Base-by-base conservation (phyloP, 1,140 invertebrate species). In the Pseudomyrmex pallidus region DNA sequence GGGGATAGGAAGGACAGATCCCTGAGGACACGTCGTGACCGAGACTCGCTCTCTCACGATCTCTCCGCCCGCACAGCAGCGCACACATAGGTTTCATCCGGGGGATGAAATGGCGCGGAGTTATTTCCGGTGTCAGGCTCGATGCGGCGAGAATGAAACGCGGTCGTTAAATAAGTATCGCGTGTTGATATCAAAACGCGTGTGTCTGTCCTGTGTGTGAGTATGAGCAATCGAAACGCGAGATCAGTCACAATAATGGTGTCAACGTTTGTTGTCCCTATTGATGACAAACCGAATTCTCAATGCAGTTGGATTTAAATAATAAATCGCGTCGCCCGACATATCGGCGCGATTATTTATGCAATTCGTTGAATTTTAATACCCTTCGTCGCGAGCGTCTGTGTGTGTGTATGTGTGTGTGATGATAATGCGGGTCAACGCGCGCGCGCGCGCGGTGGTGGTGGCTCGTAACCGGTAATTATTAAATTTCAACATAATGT, bases 61-160 rank as follows among this genome's bases (percentile, higher is more conserved):
- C 78, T 74, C 72, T 74, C 9, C 48, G 35, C 70, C 25, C 72
- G 17, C 46, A 20, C 64, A 67, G 63, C 25, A 25, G 25, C 25
- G 25, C 12, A 0, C 35, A 35, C 35, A 35, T 7, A 35, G 56
- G 35, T 82, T 63, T 46, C n/a, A 82, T 56, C 57, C 78, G 68
- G 66, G 66, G 35, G 35, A 84, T 78, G 82, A 84, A 84, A 66
- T 82, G 70, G 70, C 50, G 59, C 78, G 10, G 20, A 48, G 70
- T 82, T 82, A 82, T 82, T 82, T 82, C 78, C 78, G 70, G 80
- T 59, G 78, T 83, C 74, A 62, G 35, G 62, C 46, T 76, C 63
- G 25, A 80, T 78, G 62, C 48, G 17, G 25, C 57, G 74, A 68
- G 73, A 56, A 12, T 67, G 77, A 83, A 66, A 72, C 35, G 61